Base-by-base conservation (phyloP, 2,797 vertebrate genomes). In the Apogon talboti region DNA sequence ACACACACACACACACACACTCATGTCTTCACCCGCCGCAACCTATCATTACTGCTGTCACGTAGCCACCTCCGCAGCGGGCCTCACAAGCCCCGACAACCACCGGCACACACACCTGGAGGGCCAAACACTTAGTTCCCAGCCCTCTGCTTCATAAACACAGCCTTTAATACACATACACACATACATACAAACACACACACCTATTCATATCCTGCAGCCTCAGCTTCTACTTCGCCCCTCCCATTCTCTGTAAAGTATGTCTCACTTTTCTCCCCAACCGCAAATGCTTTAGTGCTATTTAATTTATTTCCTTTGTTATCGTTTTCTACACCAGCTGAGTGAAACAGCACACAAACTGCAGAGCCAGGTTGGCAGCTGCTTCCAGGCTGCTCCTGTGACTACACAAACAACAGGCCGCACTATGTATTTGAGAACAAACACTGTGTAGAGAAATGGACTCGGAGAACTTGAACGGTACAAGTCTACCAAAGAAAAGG, bases 21-120 rank as follows among this genome's bases (percentile, higher is more conserved):
- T 78, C 90, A 91, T 82, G 90, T 91, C 86, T 89, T 91, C 81
- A 92, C 90, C 89, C 60, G 87, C 82, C 85, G 69, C 77, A 92
- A 86, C 91, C 91, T 92, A 92, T 94, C 90, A 94, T 94, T 93
- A 93, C 46, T 6, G 47, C 87, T 85, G 91, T 89, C 92, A 93
- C 67, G 85, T 86, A 86, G 90, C 87, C 86, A 86, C 86, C 90
- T 89, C 87, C 55, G 63, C 91, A 83, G 78, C 71, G 37, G 68
- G 72, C 75, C 81, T 81, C 90, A 45, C 92, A 93, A 92, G 92
- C 85, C 89, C 77, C 14, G n/a, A 92, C 92, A 93, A 84, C 88
- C 88, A 89, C 82, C 64, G 9, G 70, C 82, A 60, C 84, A 90
- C 86, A 89, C 88, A 92, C 88, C 91, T 93, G 89, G 86, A 92